Base-by-base conservation (phyloP, 2,888 invertebrate genomes). In the Drosophila nr. medialis region DNA sequence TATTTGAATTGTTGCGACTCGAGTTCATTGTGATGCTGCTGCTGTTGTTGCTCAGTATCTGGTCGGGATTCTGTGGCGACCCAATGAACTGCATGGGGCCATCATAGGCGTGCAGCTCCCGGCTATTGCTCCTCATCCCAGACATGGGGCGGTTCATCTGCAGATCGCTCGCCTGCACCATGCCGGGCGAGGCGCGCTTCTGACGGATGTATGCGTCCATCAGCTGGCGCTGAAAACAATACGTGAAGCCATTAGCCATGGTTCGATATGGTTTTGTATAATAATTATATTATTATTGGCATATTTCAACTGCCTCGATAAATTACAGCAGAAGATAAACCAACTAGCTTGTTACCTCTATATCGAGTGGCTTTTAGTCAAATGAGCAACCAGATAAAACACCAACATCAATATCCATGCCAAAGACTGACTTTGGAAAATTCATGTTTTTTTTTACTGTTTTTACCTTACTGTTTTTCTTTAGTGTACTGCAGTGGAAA, bases 151-250 rank as follows among this genome's bases (percentile, higher is more conserved):
- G 95, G 75, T 94, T 94, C 81, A 95, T 95, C 87, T 96, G 95
- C 72, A 96, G 94, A 93, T 97, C 97, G 66, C 97, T 97, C 10
- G 97, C 96, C 91, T 97, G 97, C 42, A 98, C 96, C 96, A 97
- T 96, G 38, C 97, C 97, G 58, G 96, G 95, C 69, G 96, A 96
- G 90, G 97, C 96, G 60, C 97, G 94, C 91, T 98, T 97, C 90
- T 97, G 96, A 84, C 96, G 95, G 95, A 97, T 96, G 93, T 97
- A 97, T 90, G 96, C 96, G 91, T 98, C 97, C 95, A 97, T 96
- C 81, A 97, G 92, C 93, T 97, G 97, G 77, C 97, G 95, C 97
- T 98, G 90, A 77, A 92, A 82, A 5, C 11, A 42, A 8, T n/a
- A 38, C 7, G n/a, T 30, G 6, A 2, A 4, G 3, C 49, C 18